phyloP scores from a whole-genome alignment of 92 coral and sea anemone genomes.

The Zoanthus sansibaricus region DNA sequence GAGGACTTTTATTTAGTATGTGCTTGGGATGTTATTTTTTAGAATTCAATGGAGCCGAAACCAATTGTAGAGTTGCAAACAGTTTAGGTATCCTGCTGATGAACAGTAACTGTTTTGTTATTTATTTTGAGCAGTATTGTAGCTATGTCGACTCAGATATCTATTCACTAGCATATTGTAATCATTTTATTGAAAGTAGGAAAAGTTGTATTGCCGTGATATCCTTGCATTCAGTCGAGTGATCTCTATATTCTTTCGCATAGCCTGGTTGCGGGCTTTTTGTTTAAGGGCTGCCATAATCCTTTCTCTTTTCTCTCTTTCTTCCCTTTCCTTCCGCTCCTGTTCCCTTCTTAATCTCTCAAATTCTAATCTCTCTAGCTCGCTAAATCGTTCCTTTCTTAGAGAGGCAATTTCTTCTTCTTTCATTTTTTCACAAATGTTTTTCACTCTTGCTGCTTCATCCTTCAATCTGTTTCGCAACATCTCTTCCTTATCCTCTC shows the following conservation, averaged over 20 bases:
- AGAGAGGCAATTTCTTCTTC: constrained; percentile 63
- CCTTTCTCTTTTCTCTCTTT: constrained; percentile 57
- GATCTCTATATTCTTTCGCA: constrained; percentile 63
- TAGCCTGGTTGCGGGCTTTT: constrained; percentile 70
- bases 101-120: no score
- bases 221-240: constrained; percentile 59
- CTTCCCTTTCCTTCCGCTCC: constrained; percentile 58
- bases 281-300: constrained; percentile 64
- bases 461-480: constrained; percentile 56
- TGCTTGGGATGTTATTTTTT: no score
- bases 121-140: no score
- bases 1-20: no score
- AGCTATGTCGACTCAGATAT: no score
- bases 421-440: constrained; percentile 43
- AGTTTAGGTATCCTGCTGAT: no score
- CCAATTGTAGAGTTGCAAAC: no score
- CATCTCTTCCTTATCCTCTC: constrained; percentile 66
- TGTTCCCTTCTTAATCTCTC: constrained; percentile 62
- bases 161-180: no score
- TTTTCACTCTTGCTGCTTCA: constrained; percentile 55
- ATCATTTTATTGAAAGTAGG: constrained; percentile 63
- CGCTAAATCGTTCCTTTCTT: constrained; percentile 67
- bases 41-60: no score
- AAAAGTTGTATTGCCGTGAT: constrained; percentile 74
- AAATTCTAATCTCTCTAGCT: constrained; percentile 57